phyloP scores from a whole-genome alignment of 1,140 invertebrate species.

The Brachionus plicatilis region DNA sequence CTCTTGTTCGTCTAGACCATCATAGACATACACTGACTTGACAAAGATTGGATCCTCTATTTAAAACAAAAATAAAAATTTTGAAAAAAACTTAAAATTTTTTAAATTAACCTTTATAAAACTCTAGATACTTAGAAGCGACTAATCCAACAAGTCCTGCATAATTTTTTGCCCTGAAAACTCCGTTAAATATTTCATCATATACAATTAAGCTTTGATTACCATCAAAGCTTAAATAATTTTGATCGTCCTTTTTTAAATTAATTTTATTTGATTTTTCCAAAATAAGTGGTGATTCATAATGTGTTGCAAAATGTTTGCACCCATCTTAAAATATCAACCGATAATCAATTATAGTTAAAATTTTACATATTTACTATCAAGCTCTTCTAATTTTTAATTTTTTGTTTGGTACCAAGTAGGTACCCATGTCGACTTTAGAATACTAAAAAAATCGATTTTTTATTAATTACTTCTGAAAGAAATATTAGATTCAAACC shows the following conservation, averaged over 20 bases:
- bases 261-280: too few relatives aligned
- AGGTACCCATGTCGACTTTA: too few relatives aligned
- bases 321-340: too few relatives aligned
- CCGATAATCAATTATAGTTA: too few relatives aligned
- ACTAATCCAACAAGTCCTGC: background rate
- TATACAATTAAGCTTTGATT: constrained; percentile 12
- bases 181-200: constrained; percentile 12
- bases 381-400: too few relatives aligned
- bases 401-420: too few relatives aligned
- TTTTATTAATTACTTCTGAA: too few relatives aligned
- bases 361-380: too few relatives aligned
- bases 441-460: too few relatives aligned
- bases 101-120: background rate
- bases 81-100: background rate
- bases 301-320: too few relatives aligned
- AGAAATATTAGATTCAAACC: too few relatives aligned
- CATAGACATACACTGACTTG: constrained; percentile 37
- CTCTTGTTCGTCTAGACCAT: constrained; percentile 6
- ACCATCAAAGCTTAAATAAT: background rate
- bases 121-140: background rate
- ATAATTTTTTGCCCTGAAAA: constrained; percentile 2
- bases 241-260: background rate
- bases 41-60: constrained; percentile 15
- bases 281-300: too few relatives aligned
- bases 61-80: background rate